A percentile compares a stretch with the other conserved stretches of the same genome.
These are phyloP conservation scores for Patella caerulea DNA, from an alignment of 2,888 invertebrate genomes.

Conservation along the genomic window DNA sequence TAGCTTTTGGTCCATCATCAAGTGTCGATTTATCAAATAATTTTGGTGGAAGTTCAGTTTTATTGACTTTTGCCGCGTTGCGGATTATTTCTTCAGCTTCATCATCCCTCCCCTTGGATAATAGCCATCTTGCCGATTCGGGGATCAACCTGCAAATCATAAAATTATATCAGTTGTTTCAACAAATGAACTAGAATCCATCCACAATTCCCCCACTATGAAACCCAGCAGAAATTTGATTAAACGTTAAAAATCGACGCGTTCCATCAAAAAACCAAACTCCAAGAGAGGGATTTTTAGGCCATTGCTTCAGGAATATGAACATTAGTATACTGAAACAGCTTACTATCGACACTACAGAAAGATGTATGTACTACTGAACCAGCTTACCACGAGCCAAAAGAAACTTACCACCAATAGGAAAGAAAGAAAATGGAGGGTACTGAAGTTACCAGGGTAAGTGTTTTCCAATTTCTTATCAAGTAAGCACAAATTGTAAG, in stretches of 20 bases:
- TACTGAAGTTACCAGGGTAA: constrained; percentile 52
- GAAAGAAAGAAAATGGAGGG: constrained; percentile 44
- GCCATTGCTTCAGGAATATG: no score
- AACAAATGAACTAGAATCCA: no score
- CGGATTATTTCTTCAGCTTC: constrained; percentile 30
- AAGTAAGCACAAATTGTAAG: constrained; percentile 45
- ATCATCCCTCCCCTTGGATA: constrained; percentile 26
- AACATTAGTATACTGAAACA: no score
- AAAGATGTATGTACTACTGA: no score
- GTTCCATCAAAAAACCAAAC: no score
- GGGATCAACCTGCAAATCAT: constrained; percentile 29
- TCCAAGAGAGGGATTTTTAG: no score
- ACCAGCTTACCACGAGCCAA: no score
- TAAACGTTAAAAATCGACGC: no score
- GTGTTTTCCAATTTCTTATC: constrained; percentile 46
- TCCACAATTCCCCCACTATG: no score
- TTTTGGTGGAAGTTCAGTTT: constrained; percentile 27
- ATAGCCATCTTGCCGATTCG: constrained; percentile 39
- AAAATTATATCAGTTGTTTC: no score
- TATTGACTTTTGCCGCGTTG: constrained; percentile 34
- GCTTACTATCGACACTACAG: no score
- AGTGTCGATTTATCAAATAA: constrained; percentile 23
- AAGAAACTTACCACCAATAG: constrained; percentile 50
- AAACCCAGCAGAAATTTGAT: no score
- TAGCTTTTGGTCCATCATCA: constrained; percentile 19